Evolutionary conservation across 1,140 invertebrate species (phyloP), one percentile per base, ranked within the genome.

Genomic region (Lasioglossum baleicum): DNA sequence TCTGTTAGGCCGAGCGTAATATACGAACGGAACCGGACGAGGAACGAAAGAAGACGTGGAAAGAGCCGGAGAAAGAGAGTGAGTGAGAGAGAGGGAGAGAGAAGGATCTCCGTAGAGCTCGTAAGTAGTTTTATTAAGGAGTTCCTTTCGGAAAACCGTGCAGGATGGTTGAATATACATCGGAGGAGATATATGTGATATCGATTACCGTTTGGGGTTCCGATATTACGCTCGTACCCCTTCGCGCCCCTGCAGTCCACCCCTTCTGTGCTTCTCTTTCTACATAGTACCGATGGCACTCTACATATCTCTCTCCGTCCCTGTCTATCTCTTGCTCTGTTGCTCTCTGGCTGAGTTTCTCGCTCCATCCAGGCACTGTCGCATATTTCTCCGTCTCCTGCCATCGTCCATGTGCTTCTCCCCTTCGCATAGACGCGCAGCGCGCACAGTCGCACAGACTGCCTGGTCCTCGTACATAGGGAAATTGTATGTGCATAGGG

Each of bases 121-220:
- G 69, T 86, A 86, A 84, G 82, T 88, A 86, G 80, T 84, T 88
- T 84, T 88, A 88, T 88, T 83, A 86, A 84, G 82, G 83, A 60
- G 83, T 88, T 88, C 79, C 79, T 88, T 88, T 89, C 82, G 78
- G 79, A 85, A 83, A 84, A 87, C 80, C 77, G 83, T 83, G 56
- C 74, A 75, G 76, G 80, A 86, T 76, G 84, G 75, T 87, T 88
- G 88, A 90, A 90, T 91, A 90, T 89, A 89, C 88, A 90, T 88
- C 83, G 80, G 70, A 40, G 73, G 80, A 88, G 89, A 89, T 89
- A 88, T 86, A 89, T 88, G 85, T 87, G 88, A 90, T 92, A 92
- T 92, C 90, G 90, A 92, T 91, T 91, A 91, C 90, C 90, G 87
- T 91, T 91, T 90, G 87, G 86, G 87, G 79, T 87, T 86, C 87